Percentiles rank a stretch among this genome's conserved stretches.
phyloP scores from a whole-genome alignment of 1,140 invertebrate genomes.

The Coenobita brevimanus region DNA sequence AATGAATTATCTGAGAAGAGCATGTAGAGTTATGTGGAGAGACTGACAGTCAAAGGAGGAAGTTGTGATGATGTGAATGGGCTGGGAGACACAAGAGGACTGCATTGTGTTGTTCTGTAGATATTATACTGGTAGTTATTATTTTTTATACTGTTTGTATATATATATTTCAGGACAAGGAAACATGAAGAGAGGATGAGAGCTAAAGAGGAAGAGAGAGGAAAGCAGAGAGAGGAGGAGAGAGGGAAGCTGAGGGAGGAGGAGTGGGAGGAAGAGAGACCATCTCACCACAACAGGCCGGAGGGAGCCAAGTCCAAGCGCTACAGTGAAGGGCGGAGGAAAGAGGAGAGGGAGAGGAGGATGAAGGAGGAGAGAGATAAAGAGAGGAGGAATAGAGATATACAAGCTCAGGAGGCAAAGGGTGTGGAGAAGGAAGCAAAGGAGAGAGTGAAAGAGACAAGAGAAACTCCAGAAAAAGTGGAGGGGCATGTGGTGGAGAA shows the following conservation, averaged over 20 bases:
- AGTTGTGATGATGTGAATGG: too few relatives aligned
- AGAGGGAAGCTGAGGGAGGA: not conserved
- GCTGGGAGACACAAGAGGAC: too few relatives aligned
- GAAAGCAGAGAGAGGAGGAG: not conserved
- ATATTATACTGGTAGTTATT: too few relatives aligned
- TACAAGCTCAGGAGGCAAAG: not conserved
- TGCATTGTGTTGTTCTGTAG: too few relatives aligned
- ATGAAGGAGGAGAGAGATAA: slow-evolving; percentile 40
- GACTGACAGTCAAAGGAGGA: too few relatives aligned
- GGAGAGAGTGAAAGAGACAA: not conserved
- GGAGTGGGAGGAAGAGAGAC: slow-evolving; percentile 7
- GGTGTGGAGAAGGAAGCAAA: not conserved
- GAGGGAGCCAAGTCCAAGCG: slow-evolving; percentile 53
- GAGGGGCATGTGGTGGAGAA: not conserved
- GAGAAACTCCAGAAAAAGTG: not conserved
- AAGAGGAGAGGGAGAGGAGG: slow-evolving; percentile 42
- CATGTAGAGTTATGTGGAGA: too few relatives aligned
- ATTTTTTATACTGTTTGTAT: too few relatives aligned
- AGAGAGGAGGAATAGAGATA: slow-evolving; percentile 16
- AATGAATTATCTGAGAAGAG: too few relatives aligned
- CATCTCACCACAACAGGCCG: not conserved
- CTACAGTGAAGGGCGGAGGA: slow-evolving; percentile 50
- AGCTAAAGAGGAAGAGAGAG: not conserved
- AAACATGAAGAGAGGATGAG: not conserved
- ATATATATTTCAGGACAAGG: not conserved